These are phyloP conservation scores for Oryzias melastigma DNA, from an alignment of 2,113 vertebrate genomes.

Conservation along the genomic window DNA sequence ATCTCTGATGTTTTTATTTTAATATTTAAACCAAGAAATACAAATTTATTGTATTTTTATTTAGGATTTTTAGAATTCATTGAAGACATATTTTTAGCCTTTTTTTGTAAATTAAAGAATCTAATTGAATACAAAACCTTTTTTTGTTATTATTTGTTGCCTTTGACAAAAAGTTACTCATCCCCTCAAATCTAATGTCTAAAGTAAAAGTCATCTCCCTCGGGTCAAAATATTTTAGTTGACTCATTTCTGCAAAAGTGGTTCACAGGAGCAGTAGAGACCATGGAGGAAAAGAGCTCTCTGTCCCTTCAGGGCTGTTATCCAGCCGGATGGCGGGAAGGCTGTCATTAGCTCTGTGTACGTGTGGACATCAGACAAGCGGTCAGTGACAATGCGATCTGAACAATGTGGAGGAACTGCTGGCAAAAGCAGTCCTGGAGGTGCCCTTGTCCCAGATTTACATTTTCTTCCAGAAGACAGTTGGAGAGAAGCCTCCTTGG, in stretches of 20 bases:
- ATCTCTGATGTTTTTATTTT: too few relatives aligned
- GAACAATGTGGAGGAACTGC: conserved; percentile 63
- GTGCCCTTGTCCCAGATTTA: conserved; percentile 70
- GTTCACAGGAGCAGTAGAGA: conserved; percentile 32
- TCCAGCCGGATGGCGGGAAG: conserved; percentile 50
- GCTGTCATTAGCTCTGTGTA: conserved; percentile 62
- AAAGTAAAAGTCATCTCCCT: conserved; percentile 49
- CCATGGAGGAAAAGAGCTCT: conserved; percentile 38
- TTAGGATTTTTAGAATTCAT: too few relatives aligned
- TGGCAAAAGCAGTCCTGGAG: conserved; percentile 70
- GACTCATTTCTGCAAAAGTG: conserved; percentile 44
- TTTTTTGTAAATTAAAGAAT: too few relatives aligned
- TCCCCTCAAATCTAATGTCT: conserved; percentile 42
- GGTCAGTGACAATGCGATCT: conserved; percentile 52
- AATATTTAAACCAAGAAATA: too few relatives aligned
- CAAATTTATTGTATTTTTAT: too few relatives aligned
- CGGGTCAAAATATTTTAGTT: conserved; percentile 43
- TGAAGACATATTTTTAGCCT: too few relatives aligned
- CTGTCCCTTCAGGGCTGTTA: conserved; percentile 42
- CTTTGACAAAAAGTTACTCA: conserved; percentile 18
- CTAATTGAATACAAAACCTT: too few relatives aligned
- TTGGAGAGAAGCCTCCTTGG: conserved; percentile 1
- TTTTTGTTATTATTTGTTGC: conserved; percentile 1
- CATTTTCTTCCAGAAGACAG: conserved; percentile 67
- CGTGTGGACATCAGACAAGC: conserved; percentile 63